Evolutionary conservation across 2,797 vertebrate genomes (phyloP), one percentile per base, ranked within the genome.

Genomic region (Notolepis coatsorum): DNA sequence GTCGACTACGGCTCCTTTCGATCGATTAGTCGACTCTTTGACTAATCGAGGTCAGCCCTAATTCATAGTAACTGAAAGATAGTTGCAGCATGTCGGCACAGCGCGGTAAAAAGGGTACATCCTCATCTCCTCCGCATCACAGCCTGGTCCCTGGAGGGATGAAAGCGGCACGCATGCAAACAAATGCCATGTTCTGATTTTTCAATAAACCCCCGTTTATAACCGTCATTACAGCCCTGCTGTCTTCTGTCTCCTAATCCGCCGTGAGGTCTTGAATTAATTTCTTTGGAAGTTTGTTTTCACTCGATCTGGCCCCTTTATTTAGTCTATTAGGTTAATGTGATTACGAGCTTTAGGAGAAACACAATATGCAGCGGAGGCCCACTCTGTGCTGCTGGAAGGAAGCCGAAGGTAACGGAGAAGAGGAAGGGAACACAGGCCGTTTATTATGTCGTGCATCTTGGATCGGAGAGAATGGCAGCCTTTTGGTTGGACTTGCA

Each of bases 301-400:
- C 43, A 54, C 24, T 42, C 31, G 49, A 60, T 61, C 39, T 33
- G 28, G 21, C 12, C 25, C n/a, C 5, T 61, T 56, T 49, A 61
- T 55, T 60, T 55, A 35, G 17, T 39, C 49, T 45, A 37, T 43
- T 18, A 65, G 52, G 15, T 56, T 57, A 31, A 66, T 56, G 39
- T 45, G 28, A 51, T 65, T 50, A 25, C 56, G 55, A 54, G 33
- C 33, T 65, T 65, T 45, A 43, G 28, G 50, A 45, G 50, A 37
- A 57, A 47, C 51, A 39, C 24, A 51, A 60, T 65, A 51, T 72
- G 50, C 12, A 37, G 8, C 31, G 21, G 13, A 37, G 28, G 51
- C 27, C n/a, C 23, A 39, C 18, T 12, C 18, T 12, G 28, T 31
- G 5, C 37, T 35, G 33, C 35, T 55, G 50, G 23, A 49, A 42